phyloP scores from a whole-genome alignment of 2,797 vertebrate species.

The Sternarchorhynchus goeldii region DNA sequence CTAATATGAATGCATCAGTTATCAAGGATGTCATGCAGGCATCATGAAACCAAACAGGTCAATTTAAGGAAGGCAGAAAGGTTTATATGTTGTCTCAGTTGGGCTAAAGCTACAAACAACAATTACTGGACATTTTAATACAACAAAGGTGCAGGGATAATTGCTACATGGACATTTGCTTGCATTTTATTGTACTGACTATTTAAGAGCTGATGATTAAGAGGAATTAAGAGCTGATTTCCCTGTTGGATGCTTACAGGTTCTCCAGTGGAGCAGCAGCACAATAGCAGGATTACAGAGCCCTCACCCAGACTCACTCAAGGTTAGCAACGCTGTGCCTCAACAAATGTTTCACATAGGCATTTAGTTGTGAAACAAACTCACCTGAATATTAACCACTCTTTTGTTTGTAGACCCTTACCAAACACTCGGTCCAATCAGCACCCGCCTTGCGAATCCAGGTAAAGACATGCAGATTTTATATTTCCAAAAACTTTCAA shows the following conservation, averaged over 20 bases:
- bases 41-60: too few relatives aligned
- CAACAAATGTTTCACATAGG: not conserved
- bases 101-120: too few relatives aligned
- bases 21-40: too few relatives aligned
- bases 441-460: conserved; percentile 85
- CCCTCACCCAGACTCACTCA: conserved; percentile 66
- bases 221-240: not conserved
- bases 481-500: conserved; percentile 25
- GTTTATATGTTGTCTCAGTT: too few relatives aligned
- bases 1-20: too few relatives aligned
- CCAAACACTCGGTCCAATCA: conserved; percentile 81
- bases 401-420: conserved; percentile 76
- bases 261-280: conserved; percentile 77
- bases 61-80: too few relatives aligned
- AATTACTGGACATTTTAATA: too few relatives aligned
- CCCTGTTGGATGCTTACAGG: conserved; percentile 55
- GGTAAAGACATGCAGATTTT: conserved; percentile 66
- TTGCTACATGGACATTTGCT: not conserved
- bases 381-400: not conserved
- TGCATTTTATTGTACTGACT: not conserved
- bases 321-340: conserved; percentile 62
- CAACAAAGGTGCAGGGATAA: too few relatives aligned
- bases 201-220: too few relatives aligned
- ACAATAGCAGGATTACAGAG: conserved; percentile 72
- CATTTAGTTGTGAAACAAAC: not conserved